A percentile compares a stretch with the other conserved stretches of the same genome.
These are phyloP conservation scores for Zaprionus nigranus DNA, from an alignment of 1,140 invertebrate genomes.

Conservation along the genomic window DNA sequence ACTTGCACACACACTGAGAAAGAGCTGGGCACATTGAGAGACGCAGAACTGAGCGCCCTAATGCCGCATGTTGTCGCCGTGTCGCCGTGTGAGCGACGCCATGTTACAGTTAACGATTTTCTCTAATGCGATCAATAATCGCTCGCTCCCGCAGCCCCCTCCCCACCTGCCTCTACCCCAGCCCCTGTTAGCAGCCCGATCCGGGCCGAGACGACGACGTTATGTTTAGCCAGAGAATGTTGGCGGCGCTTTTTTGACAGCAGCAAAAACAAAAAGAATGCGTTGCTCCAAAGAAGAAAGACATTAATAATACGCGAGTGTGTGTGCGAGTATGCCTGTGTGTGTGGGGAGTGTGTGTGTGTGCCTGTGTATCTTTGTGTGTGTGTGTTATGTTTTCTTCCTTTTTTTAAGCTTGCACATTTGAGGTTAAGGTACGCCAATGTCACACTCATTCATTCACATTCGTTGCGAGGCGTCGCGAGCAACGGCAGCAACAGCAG, in stretches of 20 bases:
- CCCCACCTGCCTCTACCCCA: not conserved
- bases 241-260: slow-evolving; percentile 52
- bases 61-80: slow-evolving; percentile 43
- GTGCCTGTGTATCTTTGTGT: slow-evolving; percentile 23
- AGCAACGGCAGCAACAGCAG: slow-evolving; percentile 68
- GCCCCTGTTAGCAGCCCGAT: slow-evolving; percentile 1
- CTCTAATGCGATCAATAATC: slow-evolving; percentile 82
- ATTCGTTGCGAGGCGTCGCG: slow-evolving; percentile 76
- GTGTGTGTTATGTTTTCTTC: slow-evolving; percentile 44
- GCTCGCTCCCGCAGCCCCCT: slow-evolving; percentile 50
- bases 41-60: slow-evolving; percentile 42
- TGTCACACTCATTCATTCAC: slow-evolving; percentile 83
- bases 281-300: slow-evolving; percentile 53
- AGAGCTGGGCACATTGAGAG: slow-evolving; percentile 3
- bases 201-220: slow-evolving; percentile 43
- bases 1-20: slow-evolving; percentile 1
- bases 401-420: slow-evolving; percentile 70
- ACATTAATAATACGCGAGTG: slow-evolving; percentile 44
- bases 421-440: slow-evolving; percentile 83
- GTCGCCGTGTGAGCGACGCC: slow-evolving; percentile 70
- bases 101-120: slow-evolving; percentile 83
- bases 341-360: slow-evolving; percentile 24
- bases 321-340: slow-evolving; percentile 15
- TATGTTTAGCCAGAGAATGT: slow-evolving; percentile 71
- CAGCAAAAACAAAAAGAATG: slow-evolving; percentile 69